Evolutionary conservation across 1,140 invertebrate genomes (phyloP), one percentile per base, ranked within the genome.

Genomic region (Papilio helenus): DNA sequence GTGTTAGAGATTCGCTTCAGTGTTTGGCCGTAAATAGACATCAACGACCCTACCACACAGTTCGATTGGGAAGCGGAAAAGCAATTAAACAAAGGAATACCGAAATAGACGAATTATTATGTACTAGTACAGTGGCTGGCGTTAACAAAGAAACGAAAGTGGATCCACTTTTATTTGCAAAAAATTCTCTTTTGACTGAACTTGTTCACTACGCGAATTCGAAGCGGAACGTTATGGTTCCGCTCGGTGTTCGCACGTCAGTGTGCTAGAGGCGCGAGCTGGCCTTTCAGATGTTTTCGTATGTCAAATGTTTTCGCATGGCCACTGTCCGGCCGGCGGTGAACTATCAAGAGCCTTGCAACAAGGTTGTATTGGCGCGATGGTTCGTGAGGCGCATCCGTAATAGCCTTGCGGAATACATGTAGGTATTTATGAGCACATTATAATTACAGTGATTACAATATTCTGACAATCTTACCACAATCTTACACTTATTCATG

Each of bases 261-360:
- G n/a, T 20, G n/a, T n/a, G 7, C 18, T 55, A 55, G 49, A 16
- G 49, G 51, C 51, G n/a, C 5, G 18, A 51, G 2, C 23, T 34
- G 8, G 18, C 49, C 46, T 81, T 82, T 79, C 65, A 58, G 80
- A 83, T 84, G 80, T 83, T 79, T 81, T 83, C 81, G 79, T 82
- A 61, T 77, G 83, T 88, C 85, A 85, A 87, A 84, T 86, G 81
- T 87, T 85, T 84, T 79, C 83, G 85, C 84, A 88, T 81, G 81
- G 82, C 78, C 84, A 58, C 61, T 80, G 61, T 81, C 79, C 83
- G 61, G 82, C 77, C 83, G 81, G 79, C 82, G 83, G 79, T 79
- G 79, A 84, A 76, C 81, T 77, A 87, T 86, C 85, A 85, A 91
- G 85, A 91, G 88, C 90, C 91, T 93, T 92, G 90, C 85, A 74